phyloP scores from a whole-genome alignment of 2,888 invertebrate species.

The Cartodere bifasciata region DNA sequence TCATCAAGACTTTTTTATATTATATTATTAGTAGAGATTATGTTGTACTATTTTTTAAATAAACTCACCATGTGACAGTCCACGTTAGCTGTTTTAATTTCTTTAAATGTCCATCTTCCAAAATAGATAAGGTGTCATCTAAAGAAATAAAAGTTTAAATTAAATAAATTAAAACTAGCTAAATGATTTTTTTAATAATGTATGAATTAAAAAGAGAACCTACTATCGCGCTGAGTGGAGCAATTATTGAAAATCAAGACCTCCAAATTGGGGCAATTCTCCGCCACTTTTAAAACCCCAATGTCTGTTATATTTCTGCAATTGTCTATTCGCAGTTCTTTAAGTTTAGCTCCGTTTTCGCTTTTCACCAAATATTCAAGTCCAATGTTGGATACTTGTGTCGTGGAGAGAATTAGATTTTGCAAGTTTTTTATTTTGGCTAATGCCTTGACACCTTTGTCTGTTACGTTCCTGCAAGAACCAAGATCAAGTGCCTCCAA shows the following conservation, averaged over 20 bases:
- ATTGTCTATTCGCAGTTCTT: constrained; percentile 27
- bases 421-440: constrained; percentile 22
- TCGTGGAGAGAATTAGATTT: constrained; percentile 28
- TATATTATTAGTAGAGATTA: no score
- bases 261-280: constrained; percentile 26
- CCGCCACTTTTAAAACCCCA: constrained; percentile 24
- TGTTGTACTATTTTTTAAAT: no score
- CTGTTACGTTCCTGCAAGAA: constrained; percentile 29
- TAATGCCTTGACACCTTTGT: constrained; percentile 24
- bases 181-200: not conserved
- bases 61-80: constrained; percentile 25
- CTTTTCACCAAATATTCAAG: constrained; percentile 23
- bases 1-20: no score
- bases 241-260: constrained; percentile 24
- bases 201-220: not conserved
- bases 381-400: constrained; percentile 30
- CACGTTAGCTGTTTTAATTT: constrained; percentile 27
- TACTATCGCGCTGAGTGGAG: constrained; percentile 7
- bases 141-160: constrained; percentile 6
- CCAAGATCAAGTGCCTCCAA: constrained; percentile 38
- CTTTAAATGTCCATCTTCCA: constrained; percentile 18
- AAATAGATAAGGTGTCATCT: constrained; percentile 17
- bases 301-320: constrained; percentile 24
- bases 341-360: constrained; percentile 22
- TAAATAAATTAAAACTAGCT: constrained; percentile 3